These are phyloP conservation scores for Brachionus paranguensis DNA, from an alignment of 1,140 invertebrate species.

Conservation along the genomic window DNA sequence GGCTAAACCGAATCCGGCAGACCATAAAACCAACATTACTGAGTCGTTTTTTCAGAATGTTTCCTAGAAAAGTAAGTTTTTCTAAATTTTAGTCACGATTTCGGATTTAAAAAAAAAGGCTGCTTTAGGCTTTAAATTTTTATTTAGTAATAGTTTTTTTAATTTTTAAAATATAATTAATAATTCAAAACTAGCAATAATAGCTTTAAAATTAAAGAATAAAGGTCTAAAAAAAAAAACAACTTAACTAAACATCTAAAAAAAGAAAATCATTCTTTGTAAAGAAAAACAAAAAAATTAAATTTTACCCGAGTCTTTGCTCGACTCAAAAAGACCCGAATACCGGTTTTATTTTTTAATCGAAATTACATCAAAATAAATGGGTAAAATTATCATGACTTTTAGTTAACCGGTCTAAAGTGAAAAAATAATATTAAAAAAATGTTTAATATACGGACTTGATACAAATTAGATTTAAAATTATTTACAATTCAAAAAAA, in stretches of 20 bases:
- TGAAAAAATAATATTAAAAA: neutral
- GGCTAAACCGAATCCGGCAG: slow-evolving; percentile 70
- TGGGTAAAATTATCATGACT: neutral
- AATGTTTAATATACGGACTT: neutral
- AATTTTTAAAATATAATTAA: neutral
- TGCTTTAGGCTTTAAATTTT: neutral
- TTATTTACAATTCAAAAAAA: neutral
- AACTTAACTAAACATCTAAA: neutral
- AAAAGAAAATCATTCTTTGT: neutral
- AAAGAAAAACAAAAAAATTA: neutral
- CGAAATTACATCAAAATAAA: neutral
- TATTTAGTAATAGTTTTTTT: neutral
- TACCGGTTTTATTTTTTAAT: neutral
- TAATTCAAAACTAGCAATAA: neutral
- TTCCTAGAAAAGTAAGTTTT: neutral
- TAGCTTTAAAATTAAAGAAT: neutral
- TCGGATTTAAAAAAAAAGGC: neutral
- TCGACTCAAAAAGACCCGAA: neutral
- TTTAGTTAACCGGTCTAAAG: neutral
- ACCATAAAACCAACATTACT: slow-evolving; percentile 68
- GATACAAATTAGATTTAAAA: neutral
- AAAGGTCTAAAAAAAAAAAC: neutral
- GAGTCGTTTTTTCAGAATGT: slow-evolving; percentile 33
- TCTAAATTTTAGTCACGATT: neutral
- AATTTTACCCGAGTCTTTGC: neutral